phyloP scores from a whole-genome alignment of 2,888 invertebrate species.

The Mermis nigrescens region DNA sequence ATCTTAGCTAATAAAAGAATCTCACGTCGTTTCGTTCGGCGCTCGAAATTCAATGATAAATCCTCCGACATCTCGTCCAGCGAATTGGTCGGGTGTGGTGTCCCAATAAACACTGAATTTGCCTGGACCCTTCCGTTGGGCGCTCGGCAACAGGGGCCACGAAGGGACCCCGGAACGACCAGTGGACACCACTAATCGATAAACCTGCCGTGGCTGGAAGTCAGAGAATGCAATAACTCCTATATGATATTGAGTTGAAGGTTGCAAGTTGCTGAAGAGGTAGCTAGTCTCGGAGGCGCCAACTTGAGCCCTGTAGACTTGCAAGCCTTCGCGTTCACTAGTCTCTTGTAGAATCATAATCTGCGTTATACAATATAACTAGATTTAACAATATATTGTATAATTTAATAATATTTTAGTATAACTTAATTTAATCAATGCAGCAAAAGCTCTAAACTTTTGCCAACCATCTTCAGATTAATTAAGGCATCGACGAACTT shows the following conservation, averaged over 20 bases:
- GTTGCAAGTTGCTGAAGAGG: constrained; percentile 25
- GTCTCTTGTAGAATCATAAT: constrained; percentile 10
- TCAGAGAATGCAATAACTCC: constrained; percentile 30
- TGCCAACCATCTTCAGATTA: no score
- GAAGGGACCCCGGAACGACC: constrained; percentile 14
- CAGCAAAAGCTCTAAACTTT: no score
- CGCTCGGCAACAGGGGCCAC: constrained; percentile 1
- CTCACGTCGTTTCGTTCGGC: constrained; percentile 27
- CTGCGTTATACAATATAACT: not conserved
- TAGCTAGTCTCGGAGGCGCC: constrained; percentile 20
- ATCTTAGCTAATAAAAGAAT: no score
- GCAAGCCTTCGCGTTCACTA: constrained; percentile 1
- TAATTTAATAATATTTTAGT: not conserved
- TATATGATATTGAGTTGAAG: constrained; percentile 23
- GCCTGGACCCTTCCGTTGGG: constrained; percentile 6
- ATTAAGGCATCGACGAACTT: no score
- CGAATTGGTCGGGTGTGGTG: constrained; percentile 17
- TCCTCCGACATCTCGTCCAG: constrained; percentile 16
- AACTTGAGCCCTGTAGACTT: constrained; percentile 24
- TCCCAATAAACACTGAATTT: constrained; percentile 22
- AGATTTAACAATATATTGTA: no score
- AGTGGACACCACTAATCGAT: constrained; percentile 19
- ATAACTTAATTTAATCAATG: not conserved
- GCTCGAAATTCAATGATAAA: constrained; percentile 28
- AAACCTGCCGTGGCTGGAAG: constrained; percentile 26